phyloP scores from a whole-genome alignment of 2,113 vertebrate genomes.

The Tor tambroides region DNA sequence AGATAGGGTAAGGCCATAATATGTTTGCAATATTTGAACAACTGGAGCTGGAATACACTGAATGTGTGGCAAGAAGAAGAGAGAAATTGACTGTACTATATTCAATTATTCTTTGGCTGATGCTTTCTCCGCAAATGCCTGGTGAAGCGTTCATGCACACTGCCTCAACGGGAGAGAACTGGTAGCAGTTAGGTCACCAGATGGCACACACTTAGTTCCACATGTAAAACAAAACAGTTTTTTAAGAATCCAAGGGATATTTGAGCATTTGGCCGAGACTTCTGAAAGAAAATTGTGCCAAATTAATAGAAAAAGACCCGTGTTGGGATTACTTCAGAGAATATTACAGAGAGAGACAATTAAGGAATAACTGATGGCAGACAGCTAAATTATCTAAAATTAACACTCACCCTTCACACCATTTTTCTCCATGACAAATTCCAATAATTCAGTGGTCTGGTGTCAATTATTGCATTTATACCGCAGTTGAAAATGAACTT shows the following conservation, averaged over 20 bases:
- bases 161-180: constrained; percentile 21
- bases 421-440: background rate
- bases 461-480: background rate
- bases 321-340: background rate
- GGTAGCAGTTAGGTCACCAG: constrained; percentile 33
- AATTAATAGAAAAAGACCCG: background rate
- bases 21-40: constrained; percentile 48
- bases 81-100: constrained; percentile 39
- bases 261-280: background rate
- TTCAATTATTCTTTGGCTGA: constrained; percentile 36
- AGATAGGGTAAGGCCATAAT: constrained; percentile 50
- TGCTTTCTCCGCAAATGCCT: background rate
- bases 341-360: background rate
- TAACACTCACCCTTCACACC: background rate
- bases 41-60: constrained; percentile 41
- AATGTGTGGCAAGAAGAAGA: constrained; percentile 23
- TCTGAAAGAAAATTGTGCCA: background rate
- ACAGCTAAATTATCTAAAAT: background rate
- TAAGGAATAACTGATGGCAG: background rate
- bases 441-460: background rate
- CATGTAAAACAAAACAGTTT: constrained; percentile 16
- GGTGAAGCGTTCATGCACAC: constrained; percentile 9
- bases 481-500: background rate
- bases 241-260: background rate
- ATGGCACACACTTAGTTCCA: constrained; percentile 26